Evolutionary conservation across 2,797 vertebrate genomes (phyloP), one percentile per base, ranked within the genome.

Genomic region (Poecile montanus): DNA sequence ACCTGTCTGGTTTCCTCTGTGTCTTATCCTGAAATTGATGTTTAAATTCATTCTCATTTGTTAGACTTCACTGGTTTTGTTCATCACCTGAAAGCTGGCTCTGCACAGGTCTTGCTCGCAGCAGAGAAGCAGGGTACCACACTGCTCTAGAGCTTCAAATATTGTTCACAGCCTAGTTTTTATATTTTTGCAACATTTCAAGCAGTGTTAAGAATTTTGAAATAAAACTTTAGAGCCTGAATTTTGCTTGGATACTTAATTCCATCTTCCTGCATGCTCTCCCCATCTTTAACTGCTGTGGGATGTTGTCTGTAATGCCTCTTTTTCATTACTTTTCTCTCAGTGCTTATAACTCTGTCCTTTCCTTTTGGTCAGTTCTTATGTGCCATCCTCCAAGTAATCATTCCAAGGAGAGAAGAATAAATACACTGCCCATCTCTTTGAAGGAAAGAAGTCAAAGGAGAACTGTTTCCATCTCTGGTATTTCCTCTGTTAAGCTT

Each of bases 31-130:
- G 40, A 81, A 93, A 86, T 5, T 71, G 82, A 88, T 85, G 73
- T 65, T 89, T 89, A 60, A 85, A 80, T 79, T 86, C 79, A 38
- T 88, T 84, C 65, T 57, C 54, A 51, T 88, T 89, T 83, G 72
- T 83, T 61, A 85, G 85, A 77, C 85, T 80, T 89, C 82, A 47
- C 66, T 89, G 34, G 30, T 51, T 92, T 84, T 88, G 57, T 36
- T 90, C 44, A 17, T 90, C 94, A 84, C 57, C 76, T 4, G 0
- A 48, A 54, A 78, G 45, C 82, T 94, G 90, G 44, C 38, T 81
- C 76, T 81, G 79, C 85, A 48, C 8, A 21, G 36, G 34, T 50
- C 83, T 53, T 42, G 19, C 66, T 87, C 4, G 8, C 6, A 63
- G 75, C 71, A 51, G 57, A 75, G 58, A 66, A 56, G n/a, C 44